These are phyloP conservation scores for Dromaius novaehollandiae DNA, from an alignment of 2,113 vertebrate genomes.

Conservation along the genomic window DNA sequence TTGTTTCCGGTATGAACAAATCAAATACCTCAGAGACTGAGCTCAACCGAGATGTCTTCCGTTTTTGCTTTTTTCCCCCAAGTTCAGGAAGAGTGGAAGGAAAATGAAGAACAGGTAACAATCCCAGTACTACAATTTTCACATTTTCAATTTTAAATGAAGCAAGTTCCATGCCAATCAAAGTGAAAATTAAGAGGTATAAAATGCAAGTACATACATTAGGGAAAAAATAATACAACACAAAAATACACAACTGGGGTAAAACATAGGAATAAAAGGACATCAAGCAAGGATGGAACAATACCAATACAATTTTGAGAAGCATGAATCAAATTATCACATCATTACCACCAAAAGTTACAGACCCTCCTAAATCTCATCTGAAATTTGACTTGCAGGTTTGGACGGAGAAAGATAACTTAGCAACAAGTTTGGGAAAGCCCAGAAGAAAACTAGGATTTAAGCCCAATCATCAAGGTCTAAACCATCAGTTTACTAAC, in stretches of 20 bases:
- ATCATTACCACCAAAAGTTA: neutral
- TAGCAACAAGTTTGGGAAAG: neutral
- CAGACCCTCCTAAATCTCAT: neutral
- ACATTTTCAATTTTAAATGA: neutral
- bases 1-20: neutral
- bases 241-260: neutral
- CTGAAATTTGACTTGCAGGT: neutral
- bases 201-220: neutral
- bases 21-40: neutral
- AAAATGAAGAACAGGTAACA: neutral
- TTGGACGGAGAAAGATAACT: neutral
- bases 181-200: neutral
- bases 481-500: neutral
- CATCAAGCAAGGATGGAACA: neutral
- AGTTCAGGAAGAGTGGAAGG: neutral
- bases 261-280: neutral
- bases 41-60: neutral
- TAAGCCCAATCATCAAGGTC: neutral
- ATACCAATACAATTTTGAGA: neutral
- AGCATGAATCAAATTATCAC: neutral
- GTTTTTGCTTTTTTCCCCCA: neutral
- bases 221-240: neutral
- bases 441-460: neutral
- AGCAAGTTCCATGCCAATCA: neutral
- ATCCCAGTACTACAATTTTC: neutral